Base-by-base conservation (phyloP, 2,888 invertebrate species). In the Hirtodrosophila duncani region DNA sequence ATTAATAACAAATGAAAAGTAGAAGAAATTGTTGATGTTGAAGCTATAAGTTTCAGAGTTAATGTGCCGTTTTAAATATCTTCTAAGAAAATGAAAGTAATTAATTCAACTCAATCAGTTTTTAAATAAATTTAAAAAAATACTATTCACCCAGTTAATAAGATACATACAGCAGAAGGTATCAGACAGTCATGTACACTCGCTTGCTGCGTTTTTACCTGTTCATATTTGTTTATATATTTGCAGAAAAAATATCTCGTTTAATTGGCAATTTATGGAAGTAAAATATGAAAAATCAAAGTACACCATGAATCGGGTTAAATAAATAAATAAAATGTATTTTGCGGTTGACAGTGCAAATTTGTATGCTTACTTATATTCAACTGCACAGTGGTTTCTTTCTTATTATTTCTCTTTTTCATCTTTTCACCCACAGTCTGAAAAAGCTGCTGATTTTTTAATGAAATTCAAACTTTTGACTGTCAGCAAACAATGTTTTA, bases 261-360 rank as follows among this genome's bases (percentile, higher is more conserved):
- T 81, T 62, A 81, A 71, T 71, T 81, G 66, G 56, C 70, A 78
- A 49, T 74, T 71, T 59, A 52, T 50, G 21, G 39, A 36, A 13
- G 37, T 33, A 17, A 31, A 18, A 38, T 14, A n/a, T n/a, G n/a
- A 5, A 43, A 11, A 8, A 37, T 23, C n/a, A 36, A 23, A 13
- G 11, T n/a, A 24, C 18, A 7, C 20, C 20, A 26, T 29, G 30
- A 31, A 30, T 18, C 10, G 14, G 51, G 16, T 60, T 61, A 61
- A 39, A 56, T 39, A 56, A 56, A 56, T 38, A 66, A 70, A 79
- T 56, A 68, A n/a, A 50, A 9, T 27, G 48, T 23, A 46, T 37
- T 59, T 46, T 29, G 70, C 29, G 49, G 37, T 33, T 17, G 31
- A 20, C 20, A 3, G 3, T 8, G 18, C 20, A 37, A 45, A 43